Percentiles rank a stretch among this genome's conserved stretches.
Evolutionary conservation across 2,113 vertebrate species (phyloP).

Genomic region (Microtus pennsylvanicus): DNA sequence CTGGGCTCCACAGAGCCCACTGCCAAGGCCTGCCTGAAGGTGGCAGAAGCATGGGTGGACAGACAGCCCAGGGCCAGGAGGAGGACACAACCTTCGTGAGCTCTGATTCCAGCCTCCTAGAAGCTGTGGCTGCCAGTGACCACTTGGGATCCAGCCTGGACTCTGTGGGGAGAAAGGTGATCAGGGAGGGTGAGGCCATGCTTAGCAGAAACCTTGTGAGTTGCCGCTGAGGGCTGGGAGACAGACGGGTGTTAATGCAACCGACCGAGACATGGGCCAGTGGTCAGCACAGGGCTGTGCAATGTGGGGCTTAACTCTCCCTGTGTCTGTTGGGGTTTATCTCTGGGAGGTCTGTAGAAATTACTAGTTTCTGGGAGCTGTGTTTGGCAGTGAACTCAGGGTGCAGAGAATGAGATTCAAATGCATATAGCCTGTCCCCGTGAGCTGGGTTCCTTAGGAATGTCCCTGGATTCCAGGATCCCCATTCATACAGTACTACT

Average conservation of each 20-base stretch:
- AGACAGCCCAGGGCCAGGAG: rapidly evolving
- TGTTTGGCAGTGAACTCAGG: not conserved
- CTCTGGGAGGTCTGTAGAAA: not conserved
- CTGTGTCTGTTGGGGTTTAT: not conserved
- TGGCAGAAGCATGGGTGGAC: rapidly evolving
- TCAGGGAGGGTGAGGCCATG: not conserved
- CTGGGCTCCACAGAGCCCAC: slow-evolving; percentile 41
- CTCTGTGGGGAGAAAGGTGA: not conserved
- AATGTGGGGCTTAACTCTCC: not conserved
- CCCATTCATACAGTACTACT: too few relatives aligned
- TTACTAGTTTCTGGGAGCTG: not conserved
- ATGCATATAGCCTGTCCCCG: too few relatives aligned
- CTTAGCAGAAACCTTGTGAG: not conserved
- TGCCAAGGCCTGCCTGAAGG: not conserved
- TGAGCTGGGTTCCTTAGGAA: too few relatives aligned
- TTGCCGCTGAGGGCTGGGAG: not conserved
- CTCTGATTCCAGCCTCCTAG: not conserved
- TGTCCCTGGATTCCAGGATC: too few relatives aligned
- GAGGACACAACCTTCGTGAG: not conserved
- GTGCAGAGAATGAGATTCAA: not conserved
- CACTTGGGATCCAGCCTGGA: not conserved
- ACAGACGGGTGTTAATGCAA: not conserved
- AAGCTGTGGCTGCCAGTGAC: not conserved
- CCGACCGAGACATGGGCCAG: not conserved
- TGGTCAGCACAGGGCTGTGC: not conserved